Evolutionary conservation across 2,797 vertebrate genomes (phyloP).

Genomic region (Rhynchonycteris naso): DNA sequence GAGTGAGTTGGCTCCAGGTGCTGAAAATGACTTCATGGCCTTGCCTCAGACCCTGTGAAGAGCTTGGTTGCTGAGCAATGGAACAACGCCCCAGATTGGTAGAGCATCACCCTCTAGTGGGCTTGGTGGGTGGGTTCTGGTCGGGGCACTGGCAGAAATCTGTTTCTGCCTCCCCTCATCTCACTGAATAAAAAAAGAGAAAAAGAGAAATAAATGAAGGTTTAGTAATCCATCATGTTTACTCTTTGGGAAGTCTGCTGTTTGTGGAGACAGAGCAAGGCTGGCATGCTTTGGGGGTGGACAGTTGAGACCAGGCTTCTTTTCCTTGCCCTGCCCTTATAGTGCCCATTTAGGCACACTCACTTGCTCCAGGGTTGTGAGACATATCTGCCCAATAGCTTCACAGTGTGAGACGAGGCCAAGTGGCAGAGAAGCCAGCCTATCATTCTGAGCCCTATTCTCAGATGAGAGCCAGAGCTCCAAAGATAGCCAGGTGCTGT

Average conservation of each 20-base stretch:
- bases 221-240: constrained; percentile 56
- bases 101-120: no score
- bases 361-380: constrained; percentile 43
- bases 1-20: no score
- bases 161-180: no score
- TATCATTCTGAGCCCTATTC: not conserved
- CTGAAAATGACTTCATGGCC: no score
- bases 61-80: no score
- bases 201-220: constrained; percentile 21
- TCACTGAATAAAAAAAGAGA: no score
- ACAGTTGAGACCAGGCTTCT: not conserved
- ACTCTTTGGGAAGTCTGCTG: constrained; percentile 52
- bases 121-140: no score
- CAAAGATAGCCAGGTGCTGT: not conserved
- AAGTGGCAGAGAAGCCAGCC: not conserved
- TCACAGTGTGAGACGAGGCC: not conserved
- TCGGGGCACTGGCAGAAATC: no score
- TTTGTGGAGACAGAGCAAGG: constrained; percentile 37
- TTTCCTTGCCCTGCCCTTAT: not conserved
- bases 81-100: no score
- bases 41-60: no score
- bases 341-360: not conserved
- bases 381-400: not conserved
- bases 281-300: not conserved
- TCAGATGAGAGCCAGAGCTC: not conserved